Evolutionary conservation across 2,113 vertebrate genomes (phyloP).

Genomic region (Chaetops frenatus): DNA sequence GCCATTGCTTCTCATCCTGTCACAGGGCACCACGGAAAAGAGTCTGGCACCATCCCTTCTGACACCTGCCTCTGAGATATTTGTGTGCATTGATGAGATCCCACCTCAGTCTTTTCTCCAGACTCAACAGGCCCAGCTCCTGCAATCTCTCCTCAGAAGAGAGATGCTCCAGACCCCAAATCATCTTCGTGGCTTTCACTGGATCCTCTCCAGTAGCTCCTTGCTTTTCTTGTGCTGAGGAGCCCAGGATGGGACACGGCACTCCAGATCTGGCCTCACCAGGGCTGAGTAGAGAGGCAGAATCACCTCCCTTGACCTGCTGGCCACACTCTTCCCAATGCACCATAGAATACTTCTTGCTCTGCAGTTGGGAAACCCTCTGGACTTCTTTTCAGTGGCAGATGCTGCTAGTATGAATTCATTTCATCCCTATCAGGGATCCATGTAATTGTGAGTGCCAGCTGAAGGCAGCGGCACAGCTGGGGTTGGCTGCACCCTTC

Average conservation of each 20-base stretch:
- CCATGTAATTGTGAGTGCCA: background rate
- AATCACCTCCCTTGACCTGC: background rate
- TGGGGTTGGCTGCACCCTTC: background rate
- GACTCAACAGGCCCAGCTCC: background rate
- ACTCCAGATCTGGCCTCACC: no score
- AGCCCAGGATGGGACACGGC: background rate
- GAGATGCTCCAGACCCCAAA: background rate
- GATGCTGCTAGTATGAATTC: background rate
- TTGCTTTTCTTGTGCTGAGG: background rate
- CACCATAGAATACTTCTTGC: no score
- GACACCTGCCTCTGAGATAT: background rate
- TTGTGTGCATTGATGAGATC: background rate
- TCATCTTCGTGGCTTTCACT: background rate
- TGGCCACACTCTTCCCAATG: rapidly evolving
- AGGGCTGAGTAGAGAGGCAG: background rate
- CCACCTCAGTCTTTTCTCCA: background rate
- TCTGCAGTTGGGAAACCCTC: background rate
- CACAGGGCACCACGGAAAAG: background rate
- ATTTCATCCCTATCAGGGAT: background rate
- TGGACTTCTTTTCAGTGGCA: background rate
- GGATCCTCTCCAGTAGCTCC: background rate
- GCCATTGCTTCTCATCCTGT: background rate
- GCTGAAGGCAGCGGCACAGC: rapidly evolving
- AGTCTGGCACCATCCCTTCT: background rate
- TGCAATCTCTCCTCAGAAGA: background rate